Evolutionary conservation across 2,113 vertebrate genomes (phyloP).

Genomic region (Mola mola): DNA sequence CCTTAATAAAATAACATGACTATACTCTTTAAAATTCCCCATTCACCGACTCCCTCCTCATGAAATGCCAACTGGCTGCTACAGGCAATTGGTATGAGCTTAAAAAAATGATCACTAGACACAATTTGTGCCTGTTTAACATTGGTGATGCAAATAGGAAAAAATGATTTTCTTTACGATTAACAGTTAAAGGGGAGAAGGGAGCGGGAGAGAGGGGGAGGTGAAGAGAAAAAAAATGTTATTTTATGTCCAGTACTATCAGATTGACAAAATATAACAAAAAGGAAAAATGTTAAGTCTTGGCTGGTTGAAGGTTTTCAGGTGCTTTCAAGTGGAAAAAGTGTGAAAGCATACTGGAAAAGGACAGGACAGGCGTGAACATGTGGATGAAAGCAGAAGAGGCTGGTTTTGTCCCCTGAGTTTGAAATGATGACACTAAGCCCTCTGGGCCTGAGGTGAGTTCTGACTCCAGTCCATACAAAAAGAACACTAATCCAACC

Average conservation of each 20-base stretch:
- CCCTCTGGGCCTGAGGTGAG: constrained; percentile 22
- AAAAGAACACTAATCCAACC: not conserved
- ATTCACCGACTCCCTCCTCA: constrained; percentile 38
- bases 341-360: not conserved
- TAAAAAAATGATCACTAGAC: not conserved
- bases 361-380: not conserved
- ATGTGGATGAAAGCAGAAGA: constrained; percentile 20
- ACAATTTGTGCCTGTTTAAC: constrained; percentile 1
- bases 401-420: constrained; percentile 26
- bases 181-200: constrained; percentile 18
- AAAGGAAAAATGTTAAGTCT: not conserved
- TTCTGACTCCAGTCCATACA: constrained; percentile 11
- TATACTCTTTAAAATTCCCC: constrained; percentile 17
- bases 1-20: constrained; percentile 10
- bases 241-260: constrained; percentile 29
- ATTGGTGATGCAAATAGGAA: constrained; percentile 28
- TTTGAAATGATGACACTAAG: constrained; percentile 7
- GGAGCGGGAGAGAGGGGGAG: constrained; percentile 30
- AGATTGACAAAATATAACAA: not conserved
- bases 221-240: constrained; percentile 17
- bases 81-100: constrained; percentile 7
- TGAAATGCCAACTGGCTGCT: not conserved
- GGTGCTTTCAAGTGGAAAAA: not conserved
- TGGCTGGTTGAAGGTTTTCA: constrained; percentile 5
- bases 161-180: not conserved